Evolutionary conservation across 2,113 vertebrate genomes (phyloP).

Genomic region (Gnathonemus longibarbis): DNA sequence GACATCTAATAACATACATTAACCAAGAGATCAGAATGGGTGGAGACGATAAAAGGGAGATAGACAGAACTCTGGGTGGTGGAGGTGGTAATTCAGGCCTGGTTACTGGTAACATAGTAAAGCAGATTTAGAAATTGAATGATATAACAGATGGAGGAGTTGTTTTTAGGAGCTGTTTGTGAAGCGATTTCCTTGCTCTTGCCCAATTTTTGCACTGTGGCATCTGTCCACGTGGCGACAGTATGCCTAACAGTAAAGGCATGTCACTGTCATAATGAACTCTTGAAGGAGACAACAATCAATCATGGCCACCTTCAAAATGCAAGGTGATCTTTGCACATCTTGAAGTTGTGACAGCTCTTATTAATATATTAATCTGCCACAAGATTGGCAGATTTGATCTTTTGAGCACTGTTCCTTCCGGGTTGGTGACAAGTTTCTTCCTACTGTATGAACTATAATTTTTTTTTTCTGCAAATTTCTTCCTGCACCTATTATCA

Average conservation of each 20-base stretch:
- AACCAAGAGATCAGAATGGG: neutral
- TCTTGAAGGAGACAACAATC: neutral
- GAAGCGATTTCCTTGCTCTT: slow-evolving; percentile 16
- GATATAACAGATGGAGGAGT: slow-evolving; percentile 15
- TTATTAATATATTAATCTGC: neutral
- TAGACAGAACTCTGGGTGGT: neutral
- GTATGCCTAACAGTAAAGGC: neutral
- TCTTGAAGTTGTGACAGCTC: neutral
- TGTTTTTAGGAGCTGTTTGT: neutral
- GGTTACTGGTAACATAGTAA: neutral
- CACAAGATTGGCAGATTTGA: neutral
- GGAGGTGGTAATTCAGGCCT: neutral
- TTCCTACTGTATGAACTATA: neutral
- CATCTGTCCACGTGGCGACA: neutral
- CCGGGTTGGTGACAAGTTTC: neutral
- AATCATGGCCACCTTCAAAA: neutral
- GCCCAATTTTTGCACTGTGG: slow-evolving; percentile 5
- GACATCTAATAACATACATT: neutral
- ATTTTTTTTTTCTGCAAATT: neutral
- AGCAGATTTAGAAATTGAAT: slow-evolving; percentile 17
- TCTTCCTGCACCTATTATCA: neutral
- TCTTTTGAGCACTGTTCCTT: neutral
- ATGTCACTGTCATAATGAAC: neutral
- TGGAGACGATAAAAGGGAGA: neutral
- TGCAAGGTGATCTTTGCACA: neutral